These are phyloP conservation scores for Epirrhoe tristata DNA, from an alignment of 2,888 invertebrate genomes.

Conservation along the genomic window DNA sequence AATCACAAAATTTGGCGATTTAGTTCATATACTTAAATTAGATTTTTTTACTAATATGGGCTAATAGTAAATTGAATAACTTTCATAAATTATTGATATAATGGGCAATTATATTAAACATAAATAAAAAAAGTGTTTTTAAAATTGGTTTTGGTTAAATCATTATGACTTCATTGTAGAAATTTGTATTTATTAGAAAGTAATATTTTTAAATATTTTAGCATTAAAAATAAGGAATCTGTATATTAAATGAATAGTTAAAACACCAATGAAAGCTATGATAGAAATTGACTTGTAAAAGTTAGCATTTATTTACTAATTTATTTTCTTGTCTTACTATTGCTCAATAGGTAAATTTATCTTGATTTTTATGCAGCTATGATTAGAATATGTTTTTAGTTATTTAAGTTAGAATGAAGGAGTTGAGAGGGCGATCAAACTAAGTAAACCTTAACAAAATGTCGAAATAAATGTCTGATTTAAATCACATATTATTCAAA, in stretches of 20 bases:
- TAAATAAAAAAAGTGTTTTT: not conserved
- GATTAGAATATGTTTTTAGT: conserved; percentile 55
- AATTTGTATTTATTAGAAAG: conserved; percentile 10
- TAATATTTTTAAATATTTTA: conserved; percentile 6
- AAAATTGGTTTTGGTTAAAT: not conserved
- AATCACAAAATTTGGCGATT: not conserved
- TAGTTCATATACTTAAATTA: conserved; percentile 10
- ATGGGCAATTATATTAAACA: not conserved
- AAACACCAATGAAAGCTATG: conserved; percentile 76
- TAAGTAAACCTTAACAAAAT: not conserved
- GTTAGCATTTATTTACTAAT: conserved; percentile 34
- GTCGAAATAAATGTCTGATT: not conserved
- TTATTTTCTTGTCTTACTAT: conserved; percentile 52
- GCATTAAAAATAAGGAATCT: conserved; percentile 23
- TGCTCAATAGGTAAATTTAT: conserved; percentile 64
- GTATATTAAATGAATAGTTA: conserved; percentile 43
- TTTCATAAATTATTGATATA: not conserved
- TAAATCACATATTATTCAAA: no score
- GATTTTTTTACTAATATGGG: not conserved
- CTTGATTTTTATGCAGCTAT: conserved; percentile 53
- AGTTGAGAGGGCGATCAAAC: conserved; percentile 48
- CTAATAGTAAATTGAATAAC: not conserved
- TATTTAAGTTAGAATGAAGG: conserved; percentile 47
- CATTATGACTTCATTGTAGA: conserved; percentile 16
- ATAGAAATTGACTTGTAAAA: conserved; percentile 50